Evolutionary conservation across 1,140 invertebrate genomes (phyloP).

Genomic region (Trissolcus basalis): DNA sequence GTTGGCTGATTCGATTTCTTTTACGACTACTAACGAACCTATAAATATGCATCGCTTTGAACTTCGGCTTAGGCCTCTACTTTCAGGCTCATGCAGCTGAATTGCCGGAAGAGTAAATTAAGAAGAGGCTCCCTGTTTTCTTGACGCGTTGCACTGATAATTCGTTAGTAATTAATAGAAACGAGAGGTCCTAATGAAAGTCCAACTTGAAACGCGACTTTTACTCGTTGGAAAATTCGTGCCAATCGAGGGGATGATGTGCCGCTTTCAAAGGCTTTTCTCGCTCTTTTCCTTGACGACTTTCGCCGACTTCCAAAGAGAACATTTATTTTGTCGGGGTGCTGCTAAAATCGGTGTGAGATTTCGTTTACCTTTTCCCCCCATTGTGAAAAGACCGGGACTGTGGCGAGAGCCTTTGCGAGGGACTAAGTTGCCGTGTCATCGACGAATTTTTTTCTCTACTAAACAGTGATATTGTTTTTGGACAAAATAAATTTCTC

Average conservation of each 20-base stretch:
- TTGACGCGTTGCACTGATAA: conserved; percentile 60
- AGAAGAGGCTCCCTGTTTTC: conserved; percentile 45
- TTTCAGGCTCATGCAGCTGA: conserved; percentile 49
- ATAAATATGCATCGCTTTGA: conserved; percentile 70
- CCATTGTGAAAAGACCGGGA: conserved; percentile 63
- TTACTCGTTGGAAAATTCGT: conserved; percentile 2
- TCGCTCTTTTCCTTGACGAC: conserved; percentile 32
- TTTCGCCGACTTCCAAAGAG: conserved; percentile 20
- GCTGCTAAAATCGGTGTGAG: conserved; percentile 63
- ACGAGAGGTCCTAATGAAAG: conserved; percentile 43
- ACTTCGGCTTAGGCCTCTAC: conserved; percentile 52
- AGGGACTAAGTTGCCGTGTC: conserved; percentile 57
- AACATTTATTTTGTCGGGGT: conserved; percentile 67
- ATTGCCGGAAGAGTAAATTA: conserved; percentile 62
- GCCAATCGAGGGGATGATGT: conserved; percentile 5
- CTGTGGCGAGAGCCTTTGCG: conserved; percentile 26
- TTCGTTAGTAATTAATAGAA: conserved; percentile 59
- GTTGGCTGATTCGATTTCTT: conserved; percentile 57
- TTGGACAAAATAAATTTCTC: too few relatives aligned
- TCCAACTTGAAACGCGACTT: conserved; percentile 34
- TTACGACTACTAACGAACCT: conserved; percentile 63
- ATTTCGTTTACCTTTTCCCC: conserved; percentile 69
- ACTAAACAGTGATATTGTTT: too few relatives aligned
- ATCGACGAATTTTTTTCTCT: conserved; percentile 67
- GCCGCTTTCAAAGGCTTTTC: conserved; percentile 44